These are phyloP conservation scores for Machimus atricapillus DNA, from an alignment of 2,888 invertebrate genomes.

Conservation along the genomic window DNA sequence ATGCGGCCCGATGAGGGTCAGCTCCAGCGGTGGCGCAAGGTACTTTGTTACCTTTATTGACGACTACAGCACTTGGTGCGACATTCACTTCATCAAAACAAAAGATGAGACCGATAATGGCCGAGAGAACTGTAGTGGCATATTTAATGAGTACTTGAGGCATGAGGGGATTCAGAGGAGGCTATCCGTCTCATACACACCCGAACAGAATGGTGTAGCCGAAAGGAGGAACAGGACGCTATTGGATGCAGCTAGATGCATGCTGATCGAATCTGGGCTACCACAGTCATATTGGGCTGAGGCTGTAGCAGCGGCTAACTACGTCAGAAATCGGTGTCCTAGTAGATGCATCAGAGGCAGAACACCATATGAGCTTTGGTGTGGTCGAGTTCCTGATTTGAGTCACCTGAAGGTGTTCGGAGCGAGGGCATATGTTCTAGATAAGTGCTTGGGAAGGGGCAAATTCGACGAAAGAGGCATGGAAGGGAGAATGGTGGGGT, in stretches of 20 bases:
- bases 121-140: neutral
- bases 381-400: neutral
- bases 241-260: conserved; percentile 48
- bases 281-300: conserved; percentile 48
- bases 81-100: neutral
- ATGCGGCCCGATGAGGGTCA: neutral
- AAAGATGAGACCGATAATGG: neutral
- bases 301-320: conserved; percentile 47
- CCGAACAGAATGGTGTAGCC: conserved; percentile 49
- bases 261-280: conserved; percentile 43
- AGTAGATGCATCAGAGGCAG: conserved; percentile 20
- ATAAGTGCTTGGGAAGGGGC: neutral
- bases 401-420: neutral
- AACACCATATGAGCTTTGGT: neutral
- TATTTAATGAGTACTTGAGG: neutral
- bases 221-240: conserved; percentile 46
- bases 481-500: neutral
- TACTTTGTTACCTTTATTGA: neutral
- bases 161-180: neutral
- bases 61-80: neutral
- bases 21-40: neutral
- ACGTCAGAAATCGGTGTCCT: conserved; percentile 47
- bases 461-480: neutral
- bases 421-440: neutral
- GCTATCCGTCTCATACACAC: conserved; percentile 36